A percentile compares a stretch with the other conserved stretches of the same genome.
These are phyloP conservation scores for Castor canadensis DNA, from an alignment of 2,113 vertebrate species.

Conservation along the genomic window DNA sequence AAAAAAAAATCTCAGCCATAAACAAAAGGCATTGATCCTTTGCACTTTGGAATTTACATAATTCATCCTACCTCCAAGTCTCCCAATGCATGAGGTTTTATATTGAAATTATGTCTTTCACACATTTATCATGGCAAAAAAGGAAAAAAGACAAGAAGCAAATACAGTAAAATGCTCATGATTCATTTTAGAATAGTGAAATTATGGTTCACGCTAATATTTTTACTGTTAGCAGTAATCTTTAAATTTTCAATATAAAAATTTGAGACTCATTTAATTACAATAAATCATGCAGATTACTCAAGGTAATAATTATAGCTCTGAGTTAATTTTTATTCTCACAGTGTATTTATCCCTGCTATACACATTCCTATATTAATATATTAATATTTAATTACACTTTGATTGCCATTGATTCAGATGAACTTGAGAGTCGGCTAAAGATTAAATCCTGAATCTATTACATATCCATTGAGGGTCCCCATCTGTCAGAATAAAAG, in stretches of 20 bases:
- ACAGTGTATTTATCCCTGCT: not conserved
- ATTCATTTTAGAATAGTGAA: not conserved
- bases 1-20: not conserved
- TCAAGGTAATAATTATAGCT: constrained; percentile 25
- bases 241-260: constrained; percentile 27
- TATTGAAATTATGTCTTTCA: not conserved
- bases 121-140: not conserved
- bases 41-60: not conserved
- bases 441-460: constrained; percentile 11
- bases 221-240: not conserved
- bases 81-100: not conserved
- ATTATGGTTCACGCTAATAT: not conserved
- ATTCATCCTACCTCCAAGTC: not conserved
- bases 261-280: constrained; percentile 36
- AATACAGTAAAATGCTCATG: not conserved
- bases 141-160: not conserved
- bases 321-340: constrained; percentile 37
- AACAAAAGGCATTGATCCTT: not conserved
- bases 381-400: constrained; percentile 63
- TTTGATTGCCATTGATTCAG: constrained; percentile 63
- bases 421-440: constrained; percentile 44
- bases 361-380: not conserved
- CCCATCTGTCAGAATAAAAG: constrained; percentile 38
- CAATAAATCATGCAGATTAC: not conserved
- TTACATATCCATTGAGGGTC: constrained; percentile 21